Base-by-base conservation (phyloP, 2,797 vertebrate species). In the Alcedo atthis region DNA sequence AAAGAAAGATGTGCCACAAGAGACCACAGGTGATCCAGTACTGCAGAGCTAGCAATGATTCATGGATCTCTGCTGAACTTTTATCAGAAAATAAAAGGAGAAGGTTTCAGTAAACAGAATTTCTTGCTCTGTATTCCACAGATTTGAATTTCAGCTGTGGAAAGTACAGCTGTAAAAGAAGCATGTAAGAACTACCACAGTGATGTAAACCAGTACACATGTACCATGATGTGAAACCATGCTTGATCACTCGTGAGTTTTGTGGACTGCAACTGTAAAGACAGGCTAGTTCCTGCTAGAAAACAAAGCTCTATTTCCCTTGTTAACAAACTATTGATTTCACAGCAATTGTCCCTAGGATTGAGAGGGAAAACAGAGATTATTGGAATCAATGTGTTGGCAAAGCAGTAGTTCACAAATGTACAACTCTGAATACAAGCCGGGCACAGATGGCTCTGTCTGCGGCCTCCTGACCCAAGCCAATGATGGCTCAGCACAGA, bases 381-480 rank as follows among this genome's bases (percentile, higher is more conserved):
- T 57, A 28, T 7, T 68, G 28, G 26, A 92, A 85, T 57, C 58
- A 75, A 26, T 10, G 12, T 33, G 22, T 13, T 67, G 53, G 30
- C 35, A 77, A 83, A 86, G 53, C 15, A 90, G 5, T 19, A 53
- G 25, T 63, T 82, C 35, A 73, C 26, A 89, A 85, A 46, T 4
- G 30, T 5, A 75, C 33, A 25, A 62, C 22, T 63, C 17, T 5
- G 20, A 53, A 8, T n/a, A 85, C 73, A 15, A 12, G 11, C 32
- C 67, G 90, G 57, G 40, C 28, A 51, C 13, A 37, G 54, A 61
- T 6, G 32, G 14, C 19, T 62, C 54, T 61, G 24, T 43, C 71
- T 70, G 63, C 51, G 69, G 48, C 54, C 66, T 90, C 57, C 84
- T 63, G 45, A 74, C 74, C 30, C 40, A 90, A 80, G 80, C 17